Evolutionary conservation across 1,140 invertebrate genomes (phyloP).

Genomic region (Drosophila navojoa): DNA sequence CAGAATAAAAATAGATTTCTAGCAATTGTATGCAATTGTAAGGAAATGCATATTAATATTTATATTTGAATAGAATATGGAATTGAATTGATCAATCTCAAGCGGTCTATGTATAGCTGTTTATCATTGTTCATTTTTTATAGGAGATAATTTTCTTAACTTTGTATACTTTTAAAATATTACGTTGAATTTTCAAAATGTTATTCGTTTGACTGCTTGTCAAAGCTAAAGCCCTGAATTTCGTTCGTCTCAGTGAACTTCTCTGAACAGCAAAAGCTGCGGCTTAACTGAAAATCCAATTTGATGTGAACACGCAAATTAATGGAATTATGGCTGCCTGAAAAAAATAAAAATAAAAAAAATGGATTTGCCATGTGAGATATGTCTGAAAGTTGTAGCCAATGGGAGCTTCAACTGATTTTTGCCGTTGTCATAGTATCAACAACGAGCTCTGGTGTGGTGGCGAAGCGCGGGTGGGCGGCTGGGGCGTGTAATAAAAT

Average conservation of each 20-base stretch:
- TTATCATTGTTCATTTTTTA: too few species aligned
- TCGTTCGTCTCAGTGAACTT: slow-evolving; percentile 9
- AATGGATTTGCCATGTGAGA: slow-evolving; percentile 63
- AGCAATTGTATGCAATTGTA: too few species aligned
- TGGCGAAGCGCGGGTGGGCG: background rate
- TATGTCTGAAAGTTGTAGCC: slow-evolving; percentile 60
- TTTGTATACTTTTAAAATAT: background rate
- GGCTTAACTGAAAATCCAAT: slow-evolving; percentile 49
- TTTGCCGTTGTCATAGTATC: slow-evolving; percentile 43
- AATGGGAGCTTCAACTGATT: slow-evolving; percentile 57
- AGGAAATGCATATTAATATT: too few species aligned
- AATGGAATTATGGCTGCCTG: slow-evolving; percentile 66
- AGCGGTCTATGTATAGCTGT: too few species aligned
- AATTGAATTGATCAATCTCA: too few species aligned
- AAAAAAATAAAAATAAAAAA: slow-evolving; percentile 14
- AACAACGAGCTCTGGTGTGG: background rate
- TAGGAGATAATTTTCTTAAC: too few species aligned
- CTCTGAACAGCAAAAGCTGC: slow-evolving; percentile 11
- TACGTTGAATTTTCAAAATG: slow-evolving; percentile 6
- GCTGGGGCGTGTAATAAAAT: slow-evolving; percentile 31
- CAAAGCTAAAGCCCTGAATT: slow-evolving; percentile 11
- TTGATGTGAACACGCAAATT: slow-evolving; percentile 62
- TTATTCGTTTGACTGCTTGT: slow-evolving; percentile 14
- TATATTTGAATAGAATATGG: too few species aligned
- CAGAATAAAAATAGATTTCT: too few species aligned